phyloP scores from a whole-genome alignment of 2,888 invertebrate species.

The Sturmia bella region DNA sequence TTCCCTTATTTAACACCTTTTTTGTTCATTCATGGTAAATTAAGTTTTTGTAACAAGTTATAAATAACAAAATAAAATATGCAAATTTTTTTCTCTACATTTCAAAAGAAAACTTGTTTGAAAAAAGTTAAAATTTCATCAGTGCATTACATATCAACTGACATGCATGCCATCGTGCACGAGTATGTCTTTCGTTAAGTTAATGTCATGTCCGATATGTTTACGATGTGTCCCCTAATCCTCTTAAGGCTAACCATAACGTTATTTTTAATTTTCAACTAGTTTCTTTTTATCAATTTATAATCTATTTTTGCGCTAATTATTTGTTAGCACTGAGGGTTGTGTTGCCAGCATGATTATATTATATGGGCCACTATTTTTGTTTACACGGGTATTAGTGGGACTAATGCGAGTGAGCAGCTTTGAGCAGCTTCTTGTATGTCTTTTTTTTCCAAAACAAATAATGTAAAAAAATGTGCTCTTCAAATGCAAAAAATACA shows the following conservation, averaged over 20 bases:
- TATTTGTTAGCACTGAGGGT: conserved; percentile 25
- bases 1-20: conserved; percentile 63
- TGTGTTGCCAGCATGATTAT: conserved; percentile 23
- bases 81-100: conserved; percentile 41
- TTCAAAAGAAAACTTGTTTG: neutral
- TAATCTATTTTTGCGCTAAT: conserved; percentile 32
- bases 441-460: no score
- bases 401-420: no score
- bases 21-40: conserved; percentile 62
- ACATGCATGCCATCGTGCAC: conserved; percentile 51
- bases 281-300: conserved; percentile 37
- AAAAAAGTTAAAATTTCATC: conserved; percentile 52
- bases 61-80: conserved; percentile 63
- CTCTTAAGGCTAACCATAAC: conserved; percentile 11
- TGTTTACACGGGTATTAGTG: neutral
- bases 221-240: conserved; percentile 35
- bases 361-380: conserved; percentile 15
- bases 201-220: conserved; percentile 49
- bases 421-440: no score
- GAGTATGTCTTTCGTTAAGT: conserved; percentile 53
- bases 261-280: conserved; percentile 5
- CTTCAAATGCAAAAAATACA: no score
- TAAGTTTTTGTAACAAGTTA: conserved; percentile 65
- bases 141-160: conserved; percentile 62
- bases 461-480: no score